A percentile compares a stretch with the other conserved stretches of the same genome.
phyloP scores from a whole-genome alignment of 1,140 invertebrate genomes.

The Euglossa dilemma region DNA sequence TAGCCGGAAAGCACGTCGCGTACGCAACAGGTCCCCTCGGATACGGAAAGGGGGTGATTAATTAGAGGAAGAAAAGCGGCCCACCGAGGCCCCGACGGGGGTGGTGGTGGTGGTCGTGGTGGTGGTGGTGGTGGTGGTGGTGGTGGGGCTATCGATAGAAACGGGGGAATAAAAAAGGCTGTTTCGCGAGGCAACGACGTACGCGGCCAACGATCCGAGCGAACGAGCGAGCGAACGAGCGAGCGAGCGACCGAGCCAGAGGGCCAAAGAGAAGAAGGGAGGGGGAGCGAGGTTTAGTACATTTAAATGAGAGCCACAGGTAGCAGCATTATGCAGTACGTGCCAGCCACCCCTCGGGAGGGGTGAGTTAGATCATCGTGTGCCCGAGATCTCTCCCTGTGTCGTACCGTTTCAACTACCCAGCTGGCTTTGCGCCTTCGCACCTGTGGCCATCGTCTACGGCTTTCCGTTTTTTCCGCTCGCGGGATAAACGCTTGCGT shows the following conservation, averaged over 20 bases:
- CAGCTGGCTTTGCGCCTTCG: slow-evolving; percentile 65
- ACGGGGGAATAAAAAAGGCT: slow-evolving; percentile 54
- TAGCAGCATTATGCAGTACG: slow-evolving; percentile 78
- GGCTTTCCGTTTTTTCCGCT: not conserved
- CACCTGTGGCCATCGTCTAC: slow-evolving; percentile 56
- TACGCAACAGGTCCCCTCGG: slow-evolving; percentile 61
- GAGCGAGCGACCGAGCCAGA: slow-evolving; percentile 23
- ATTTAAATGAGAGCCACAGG: slow-evolving; percentile 79
- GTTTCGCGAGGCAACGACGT: slow-evolving; percentile 40
- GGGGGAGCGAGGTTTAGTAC: slow-evolving; percentile 70
- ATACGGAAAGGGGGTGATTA: slow-evolving; percentile 44
- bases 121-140: too few species aligned
- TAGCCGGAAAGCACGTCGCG: not conserved
- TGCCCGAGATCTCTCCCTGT: slow-evolving; percentile 59
- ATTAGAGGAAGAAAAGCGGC: slow-evolving; percentile 46
- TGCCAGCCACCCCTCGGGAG: slow-evolving; percentile 71
- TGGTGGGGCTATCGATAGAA: slow-evolving; percentile 62
- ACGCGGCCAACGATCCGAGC: too few species aligned
- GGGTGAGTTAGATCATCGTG: slow-evolving; percentile 75
- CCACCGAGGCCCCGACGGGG: not conserved
- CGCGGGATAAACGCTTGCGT: too few species aligned
- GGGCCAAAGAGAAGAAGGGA: slow-evolving; percentile 34
- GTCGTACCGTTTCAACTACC: slow-evolving; percentile 64
- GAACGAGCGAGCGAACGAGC: not conserved
- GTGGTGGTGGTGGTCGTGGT: too few species aligned